Conservation (phyloP, 2,888 invertebrate genomes). For the Heterodera filipjevi region DNA sequence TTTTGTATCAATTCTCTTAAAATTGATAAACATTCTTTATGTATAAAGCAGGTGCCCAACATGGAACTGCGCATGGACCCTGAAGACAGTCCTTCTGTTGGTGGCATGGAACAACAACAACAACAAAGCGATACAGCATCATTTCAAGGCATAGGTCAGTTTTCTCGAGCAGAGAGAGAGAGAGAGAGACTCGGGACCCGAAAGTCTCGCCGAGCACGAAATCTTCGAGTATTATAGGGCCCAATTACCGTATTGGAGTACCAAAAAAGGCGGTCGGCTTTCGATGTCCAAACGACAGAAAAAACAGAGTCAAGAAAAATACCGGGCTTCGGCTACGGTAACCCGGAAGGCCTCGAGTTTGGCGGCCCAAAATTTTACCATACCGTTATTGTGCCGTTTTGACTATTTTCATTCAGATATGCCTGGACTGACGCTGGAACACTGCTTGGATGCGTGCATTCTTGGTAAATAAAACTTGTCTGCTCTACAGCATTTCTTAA, state of each 20-base stretch:
- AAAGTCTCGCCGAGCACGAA: too few relatives aligned
- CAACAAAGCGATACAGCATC: not conserved
- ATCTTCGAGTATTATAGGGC: too few relatives aligned
- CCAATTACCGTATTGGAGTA: too few relatives aligned
- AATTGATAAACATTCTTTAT: not conserved
- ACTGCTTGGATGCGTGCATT: conserved; percentile 45
- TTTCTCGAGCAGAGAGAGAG: not conserved
- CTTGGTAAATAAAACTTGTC: conserved; percentile 40
- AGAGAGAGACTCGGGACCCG: too few relatives aligned
- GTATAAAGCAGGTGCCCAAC: not conserved
- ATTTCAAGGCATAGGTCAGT: not conserved
- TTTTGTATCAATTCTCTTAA: too few relatives aligned
- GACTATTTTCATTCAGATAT: conserved; percentile 26
- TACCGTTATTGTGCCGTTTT: too few relatives aligned
- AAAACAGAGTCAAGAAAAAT: too few relatives aligned
- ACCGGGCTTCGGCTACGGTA: too few relatives aligned
- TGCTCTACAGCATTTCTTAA: conserved; percentile 17
- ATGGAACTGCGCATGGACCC: conserved; percentile 25
- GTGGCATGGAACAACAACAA: not conserved
- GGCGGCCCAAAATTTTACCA: too few relatives aligned
- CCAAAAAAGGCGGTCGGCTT: too few relatives aligned
- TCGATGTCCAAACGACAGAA: too few relatives aligned
- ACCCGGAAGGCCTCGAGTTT: too few relatives aligned
- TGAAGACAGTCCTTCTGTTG: not conserved
- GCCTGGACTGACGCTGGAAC: conserved; percentile 29